Percentiles rank a stretch among this genome's conserved stretches.
Conservation (phyloP, 2,888 invertebrate genomes). For the Herminia tarsipennalis region DNA sequence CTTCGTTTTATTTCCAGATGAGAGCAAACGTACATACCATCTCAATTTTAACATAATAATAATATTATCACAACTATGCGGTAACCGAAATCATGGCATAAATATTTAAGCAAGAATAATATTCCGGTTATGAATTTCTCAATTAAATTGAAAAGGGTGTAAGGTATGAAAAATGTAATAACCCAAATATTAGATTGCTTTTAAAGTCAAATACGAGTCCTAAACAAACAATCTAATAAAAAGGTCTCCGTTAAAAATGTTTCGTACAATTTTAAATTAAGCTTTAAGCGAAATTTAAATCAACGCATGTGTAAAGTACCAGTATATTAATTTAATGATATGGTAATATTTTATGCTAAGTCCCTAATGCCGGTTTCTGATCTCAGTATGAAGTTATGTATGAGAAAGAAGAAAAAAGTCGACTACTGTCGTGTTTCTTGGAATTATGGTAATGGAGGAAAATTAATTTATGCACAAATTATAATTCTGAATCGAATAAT, state of each 20-base stretch:
- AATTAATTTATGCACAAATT: slow-evolving; percentile 5
- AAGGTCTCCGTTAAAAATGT: slow-evolving; percentile 27
- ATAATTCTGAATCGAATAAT: not conserved
- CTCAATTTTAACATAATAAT: no score
- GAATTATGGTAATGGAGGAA: slow-evolving; percentile 1
- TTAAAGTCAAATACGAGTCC: slow-evolving; percentile 35
- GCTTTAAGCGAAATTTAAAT: slow-evolving; percentile 24
- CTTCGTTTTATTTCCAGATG: not conserved
- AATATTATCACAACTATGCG: no score
- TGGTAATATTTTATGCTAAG: slow-evolving; percentile 13
- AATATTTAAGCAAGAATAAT: slow-evolving; percentile 3
- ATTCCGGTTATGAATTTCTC: slow-evolving; percentile 20
- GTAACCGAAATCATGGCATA: slow-evolving; percentile 8
- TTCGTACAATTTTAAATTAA: slow-evolving; percentile 26
- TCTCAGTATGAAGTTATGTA: slow-evolving; percentile 2
- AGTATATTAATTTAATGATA: slow-evolving; percentile 9
- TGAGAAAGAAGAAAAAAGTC: not conserved
- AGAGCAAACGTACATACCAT: not conserved
- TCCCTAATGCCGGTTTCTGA: slow-evolving; percentile 5
- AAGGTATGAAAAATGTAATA: slow-evolving; percentile 23
- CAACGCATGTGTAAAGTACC: slow-evolving; percentile 8
- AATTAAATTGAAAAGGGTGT: slow-evolving; percentile 29
- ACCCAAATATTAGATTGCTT: slow-evolving; percentile 34
- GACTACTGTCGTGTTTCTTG: not conserved
- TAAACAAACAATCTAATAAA: slow-evolving; percentile 35